Base-by-base conservation (phyloP, 1,140 invertebrate species). In the Lithobius niger region DNA sequence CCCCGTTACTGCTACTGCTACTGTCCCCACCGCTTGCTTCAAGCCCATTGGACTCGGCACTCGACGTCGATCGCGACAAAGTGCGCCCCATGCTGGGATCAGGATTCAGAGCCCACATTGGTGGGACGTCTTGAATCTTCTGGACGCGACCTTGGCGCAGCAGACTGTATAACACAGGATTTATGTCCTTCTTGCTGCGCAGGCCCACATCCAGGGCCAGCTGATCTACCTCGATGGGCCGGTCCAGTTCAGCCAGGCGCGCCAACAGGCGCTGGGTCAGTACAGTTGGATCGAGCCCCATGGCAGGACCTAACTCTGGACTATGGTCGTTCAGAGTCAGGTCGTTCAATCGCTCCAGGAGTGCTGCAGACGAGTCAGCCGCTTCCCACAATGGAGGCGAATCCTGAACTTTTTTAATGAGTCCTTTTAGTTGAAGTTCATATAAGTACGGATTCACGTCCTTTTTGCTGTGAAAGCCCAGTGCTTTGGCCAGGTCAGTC, bases 371-470 rank as follows among this genome's bases (percentile, higher is more conserved):
- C 42, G 40, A 16, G 27, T 54, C 48, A 45, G 21, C 47, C 44
- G 57, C 45, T 43, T 28, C 22, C 64, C 65, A 66, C 45, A 55
- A 51, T 2, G 60, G 60, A 54, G 65, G 64, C 49, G 55, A 52
- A 22, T 64, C 57, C 49, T 52, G 54, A 10, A 61, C 60, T 59
- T 64, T 61, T 15, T 27, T 60, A 19, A 67, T 57, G 3, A 61
- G 53, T 22, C 61, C 56, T 55, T 63, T 59, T 42, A 58, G 57
- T 40, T 62, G 58, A 49, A 68, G 53, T 13, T 55, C 57, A 43
- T 68, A 68, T 18, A 68, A 54, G 2, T 61, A 54, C 15, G 61
- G 63, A 54, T 68, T 68, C 16, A 65, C 61, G 27, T 66, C 63
- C 45, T 63, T 61, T 24, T 63, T 64, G 24, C 59, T 62, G 25